Conservation (phyloP, 2,888 invertebrate genomes). For the Isotomurus palustris region DNA sequence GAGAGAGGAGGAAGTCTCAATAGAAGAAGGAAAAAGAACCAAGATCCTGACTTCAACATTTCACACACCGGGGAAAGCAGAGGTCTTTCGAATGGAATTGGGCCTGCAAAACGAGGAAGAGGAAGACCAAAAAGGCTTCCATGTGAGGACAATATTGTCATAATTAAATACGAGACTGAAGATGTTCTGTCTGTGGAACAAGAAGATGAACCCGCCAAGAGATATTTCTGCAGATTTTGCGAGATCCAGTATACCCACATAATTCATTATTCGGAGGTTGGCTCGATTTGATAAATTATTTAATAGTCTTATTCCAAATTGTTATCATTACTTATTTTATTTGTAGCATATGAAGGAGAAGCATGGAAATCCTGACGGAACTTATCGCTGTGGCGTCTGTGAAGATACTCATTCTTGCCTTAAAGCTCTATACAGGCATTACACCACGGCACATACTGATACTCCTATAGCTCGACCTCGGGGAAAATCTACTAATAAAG, state of each 20-base stretch:
- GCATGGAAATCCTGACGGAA: background rate
- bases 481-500: too few species aligned
- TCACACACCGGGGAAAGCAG: background rate
- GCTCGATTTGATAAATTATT: too few species aligned
- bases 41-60: too few species aligned
- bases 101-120: background rate
- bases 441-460: too few species aligned
- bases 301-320: too few species aligned
- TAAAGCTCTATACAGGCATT: too few species aligned
- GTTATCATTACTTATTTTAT: too few species aligned
- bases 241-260: background rate
- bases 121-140: background rate
- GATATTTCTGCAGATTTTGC: background rate
- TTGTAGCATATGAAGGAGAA: background rate
- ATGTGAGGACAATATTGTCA: background rate
- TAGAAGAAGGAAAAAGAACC: too few species aligned
- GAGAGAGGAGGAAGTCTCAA: too few species aligned
- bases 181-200: background rate
- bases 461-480: too few species aligned
- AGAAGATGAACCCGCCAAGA: background rate
- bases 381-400: background rate
- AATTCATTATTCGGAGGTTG: too few species aligned
- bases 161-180: background rate
- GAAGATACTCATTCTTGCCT: too few species aligned
- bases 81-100: background rate